phyloP scores from a whole-genome alignment of 2,888 invertebrate genomes.

The Nipponacmea schrenckii region DNA sequence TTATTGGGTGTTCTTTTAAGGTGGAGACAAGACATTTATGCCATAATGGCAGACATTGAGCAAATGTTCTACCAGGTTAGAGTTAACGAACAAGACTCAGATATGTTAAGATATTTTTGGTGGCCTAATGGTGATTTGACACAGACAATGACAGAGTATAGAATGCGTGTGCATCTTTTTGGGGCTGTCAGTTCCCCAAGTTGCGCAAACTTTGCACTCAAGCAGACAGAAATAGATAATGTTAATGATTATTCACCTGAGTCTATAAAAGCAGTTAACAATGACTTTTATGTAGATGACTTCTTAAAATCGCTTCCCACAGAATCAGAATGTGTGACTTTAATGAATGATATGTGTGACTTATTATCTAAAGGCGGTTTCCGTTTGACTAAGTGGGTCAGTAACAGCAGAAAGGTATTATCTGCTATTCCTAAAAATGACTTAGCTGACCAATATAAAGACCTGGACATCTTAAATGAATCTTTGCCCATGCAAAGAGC shows the following conservation, averaged over 20 bases:
- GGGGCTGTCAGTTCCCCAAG: slow-evolving; percentile 17
- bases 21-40: slow-evolving; percentile 27
- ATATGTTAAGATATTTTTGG: slow-evolving; percentile 25
- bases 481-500: slow-evolving; percentile 25
- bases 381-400: slow-evolving; percentile 34
- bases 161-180: slow-evolving; percentile 21
- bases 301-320: slow-evolving; percentile 13
- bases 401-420: slow-evolving; percentile 30
- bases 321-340: slow-evolving; percentile 6
- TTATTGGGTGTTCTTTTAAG: slow-evolving; percentile 27
- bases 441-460: slow-evolving; percentile 19
- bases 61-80: slow-evolving; percentile 29
- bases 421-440: slow-evolving; percentile 28
- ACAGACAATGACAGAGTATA: slow-evolving; percentile 8
- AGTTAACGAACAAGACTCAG: slow-evolving; percentile 22
- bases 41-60: slow-evolving; percentile 30
- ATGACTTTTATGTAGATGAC: slow-evolving; percentile 28
- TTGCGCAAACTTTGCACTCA: slow-evolving; percentile 20
- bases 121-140: slow-evolving; percentile 5
- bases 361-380: slow-evolving; percentile 25
- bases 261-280: slow-evolving; percentile 7
- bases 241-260: neutral
- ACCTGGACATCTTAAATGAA: slow-evolving; percentile 11
- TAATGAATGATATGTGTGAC: neutral
- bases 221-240: slow-evolving; percentile 9